These are phyloP conservation scores for Galaxias olidus DNA, from an alignment of 2,797 vertebrate species.

Conservation along the genomic window DNA sequence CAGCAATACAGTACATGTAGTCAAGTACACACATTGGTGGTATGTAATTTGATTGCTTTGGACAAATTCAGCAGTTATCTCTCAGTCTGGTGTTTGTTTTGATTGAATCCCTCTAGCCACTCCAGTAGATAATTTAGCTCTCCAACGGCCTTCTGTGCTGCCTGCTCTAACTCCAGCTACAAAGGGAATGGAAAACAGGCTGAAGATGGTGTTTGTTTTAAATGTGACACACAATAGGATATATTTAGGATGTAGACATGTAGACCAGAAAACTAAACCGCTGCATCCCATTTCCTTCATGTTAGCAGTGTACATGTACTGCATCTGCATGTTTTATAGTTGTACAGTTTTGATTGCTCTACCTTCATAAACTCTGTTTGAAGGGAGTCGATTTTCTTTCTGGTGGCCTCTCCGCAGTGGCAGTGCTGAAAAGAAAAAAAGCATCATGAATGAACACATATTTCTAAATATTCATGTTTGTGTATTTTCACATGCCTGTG, in stretches of 20 bases:
- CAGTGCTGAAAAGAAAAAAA: slow-evolving; percentile 58
- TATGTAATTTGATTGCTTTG: no score
- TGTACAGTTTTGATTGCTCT: slow-evolving; percentile 25
- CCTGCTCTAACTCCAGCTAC: slow-evolving; percentile 63
- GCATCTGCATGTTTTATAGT: no score
- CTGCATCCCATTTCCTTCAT: no score
- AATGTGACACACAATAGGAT: not conserved
- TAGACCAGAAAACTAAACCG: no score
- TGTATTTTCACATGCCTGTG: slow-evolving; percentile 8
- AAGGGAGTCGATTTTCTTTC: slow-evolving; percentile 56
- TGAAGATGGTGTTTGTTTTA: not conserved
- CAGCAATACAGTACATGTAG: no score
- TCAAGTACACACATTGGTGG: no score
- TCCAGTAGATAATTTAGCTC: slow-evolving; percentile 74
- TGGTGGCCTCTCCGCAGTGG: slow-evolving; percentile 67
- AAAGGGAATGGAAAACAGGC: not conserved
- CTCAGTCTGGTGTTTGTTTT: slow-evolving; percentile 14
- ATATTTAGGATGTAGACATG: not conserved
- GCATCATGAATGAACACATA: not conserved
- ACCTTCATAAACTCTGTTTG: slow-evolving; percentile 68
- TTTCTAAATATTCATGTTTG: not conserved
- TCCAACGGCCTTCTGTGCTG: slow-evolving; percentile 70
- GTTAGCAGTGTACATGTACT: not conserved
- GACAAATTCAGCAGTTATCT: not conserved
- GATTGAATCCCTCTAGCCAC: slow-evolving; percentile 65